Evolutionary conservation across 2,888 invertebrate genomes (phyloP).

Genomic region (Stenotaenia linearis): DNA sequence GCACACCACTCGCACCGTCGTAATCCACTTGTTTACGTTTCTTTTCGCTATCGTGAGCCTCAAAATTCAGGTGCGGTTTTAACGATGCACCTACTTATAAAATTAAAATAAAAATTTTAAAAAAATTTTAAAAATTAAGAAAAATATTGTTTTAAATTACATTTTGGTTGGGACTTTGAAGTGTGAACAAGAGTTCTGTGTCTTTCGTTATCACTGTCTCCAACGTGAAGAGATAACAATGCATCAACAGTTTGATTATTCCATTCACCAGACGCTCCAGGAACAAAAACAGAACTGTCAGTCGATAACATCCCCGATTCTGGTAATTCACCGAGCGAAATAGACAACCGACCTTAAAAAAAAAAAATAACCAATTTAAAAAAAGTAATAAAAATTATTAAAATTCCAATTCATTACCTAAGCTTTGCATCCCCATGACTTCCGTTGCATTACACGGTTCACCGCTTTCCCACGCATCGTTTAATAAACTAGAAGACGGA

Average conservation of each 20-base stretch:
- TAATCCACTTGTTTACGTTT: background rate
- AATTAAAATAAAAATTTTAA: background rate
- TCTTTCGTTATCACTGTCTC: background rate
- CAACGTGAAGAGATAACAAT: background rate
- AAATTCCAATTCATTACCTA: constrained; percentile 34
- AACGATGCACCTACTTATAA: background rate
- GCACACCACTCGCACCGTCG: constrained; percentile 34
- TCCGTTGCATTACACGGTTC: constrained; percentile 15
- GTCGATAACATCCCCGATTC: constrained; percentile 35
- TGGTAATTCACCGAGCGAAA: constrained; percentile 38
- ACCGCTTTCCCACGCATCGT: background rate
- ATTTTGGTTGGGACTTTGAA: constrained; percentile 1
- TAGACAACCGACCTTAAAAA: constrained; percentile 37
- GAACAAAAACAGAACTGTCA: constrained; percentile 32
- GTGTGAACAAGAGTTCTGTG: background rate
- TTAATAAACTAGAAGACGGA: background rate
- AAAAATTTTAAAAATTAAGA: background rate
- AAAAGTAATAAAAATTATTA: background rate
- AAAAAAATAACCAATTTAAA: background rate
- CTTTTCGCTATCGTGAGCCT: background rate
- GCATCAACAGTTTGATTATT: background rate
- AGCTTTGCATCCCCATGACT: constrained; percentile 38
- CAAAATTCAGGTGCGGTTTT: background rate
- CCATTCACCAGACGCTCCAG: constrained; percentile 3
- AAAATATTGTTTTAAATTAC: background rate